A percentile compares a stretch with the other conserved stretches of the same genome.
Conservation (phyloP, 2,888 invertebrate species). For the Melolontha melolontha region DNA sequence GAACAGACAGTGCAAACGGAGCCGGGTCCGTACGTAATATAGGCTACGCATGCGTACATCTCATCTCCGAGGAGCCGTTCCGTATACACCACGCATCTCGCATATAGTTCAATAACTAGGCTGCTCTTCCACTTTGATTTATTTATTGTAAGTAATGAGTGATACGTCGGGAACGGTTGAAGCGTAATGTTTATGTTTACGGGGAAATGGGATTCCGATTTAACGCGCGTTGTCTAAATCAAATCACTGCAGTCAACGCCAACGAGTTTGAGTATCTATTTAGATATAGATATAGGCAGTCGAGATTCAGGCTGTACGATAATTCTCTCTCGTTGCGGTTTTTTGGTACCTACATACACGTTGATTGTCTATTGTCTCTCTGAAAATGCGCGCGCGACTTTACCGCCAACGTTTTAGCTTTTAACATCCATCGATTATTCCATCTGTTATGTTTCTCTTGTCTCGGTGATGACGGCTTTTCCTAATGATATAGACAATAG, state of each 20-base stretch:
- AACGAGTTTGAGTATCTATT: neutral
- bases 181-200: constrained; percentile 23
- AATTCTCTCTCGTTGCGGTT: constrained; percentile 17
- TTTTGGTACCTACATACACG: neutral
- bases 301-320: constrained; percentile 1
- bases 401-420: constrained; percentile 16
- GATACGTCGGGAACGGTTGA: constrained; percentile 24
- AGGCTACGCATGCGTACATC: constrained; percentile 49
- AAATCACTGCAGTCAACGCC: constrained; percentile 9
- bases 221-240: constrained; percentile 14
- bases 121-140: constrained; percentile 36
- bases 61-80: constrained; percentile 38
- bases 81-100: constrained; percentile 35
- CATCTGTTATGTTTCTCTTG: constrained; percentile 14
- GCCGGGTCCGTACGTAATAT: constrained; percentile 42
- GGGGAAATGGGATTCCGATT: constrained; percentile 18
- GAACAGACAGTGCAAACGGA: constrained; percentile 48
- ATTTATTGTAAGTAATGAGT: constrained; percentile 38
- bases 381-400: constrained; percentile 25
- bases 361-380: constrained; percentile 6
- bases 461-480: constrained; percentile 8
- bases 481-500: constrained; percentile 4
- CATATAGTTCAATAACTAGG: constrained; percentile 41
- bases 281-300: neutral
- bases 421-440: constrained; percentile 31